Base-by-base conservation (phyloP, 1,140 invertebrate genomes). In the Apolygus lucorum region DNA sequence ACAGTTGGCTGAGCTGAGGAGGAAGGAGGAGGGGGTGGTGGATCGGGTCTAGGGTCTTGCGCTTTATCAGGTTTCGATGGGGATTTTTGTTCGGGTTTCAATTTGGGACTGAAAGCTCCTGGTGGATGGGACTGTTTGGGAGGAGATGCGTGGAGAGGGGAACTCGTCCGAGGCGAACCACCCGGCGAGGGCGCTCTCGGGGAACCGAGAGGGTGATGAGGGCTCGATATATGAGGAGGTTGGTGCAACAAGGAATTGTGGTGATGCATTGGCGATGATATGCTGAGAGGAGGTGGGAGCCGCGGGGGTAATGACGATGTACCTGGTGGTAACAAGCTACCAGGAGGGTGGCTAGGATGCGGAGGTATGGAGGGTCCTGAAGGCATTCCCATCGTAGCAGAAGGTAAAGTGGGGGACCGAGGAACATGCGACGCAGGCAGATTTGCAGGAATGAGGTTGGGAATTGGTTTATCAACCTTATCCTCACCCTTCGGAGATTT, bases 401-500 rank as follows among this genome's bases (percentile, higher is more conserved):
- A 21, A 24, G 54, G 54, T 21, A 59, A 59, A 13, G 54, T 59
- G 4, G 54, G 54, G 4, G 54, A 14, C 22, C 54, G 11, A 4
- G 54, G 22, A 17, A 59, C 54, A 24, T 59, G 54, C 8, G 54
- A 59, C 8, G 54, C 22, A 8, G 54, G 54, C 22, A 59, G 8
- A 49, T 49, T 49, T 21, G 54, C 54, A 4, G 54, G 54, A 14
- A 59, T 59, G 8, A 59, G 22, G 22, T 59, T 59, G 22, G 54
- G 54, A 24, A 59, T 24, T 4, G 54, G 54, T 59, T 59, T 66
- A 21, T 66, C 64, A 17, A 34, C 14, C 24, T 66, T 66, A 14
- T 66, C 64, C n/a, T 66, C 64, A 34, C 17, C 34, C 26, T 66
- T 66, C 1, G 64, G 64, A 1, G 64, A 66, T 65, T 70, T 70